Percentiles rank a stretch among this genome's conserved stretches.
Evolutionary conservation across 2,113 vertebrate genomes (phyloP).

Genomic region (Ochotona curzoniae): DNA sequence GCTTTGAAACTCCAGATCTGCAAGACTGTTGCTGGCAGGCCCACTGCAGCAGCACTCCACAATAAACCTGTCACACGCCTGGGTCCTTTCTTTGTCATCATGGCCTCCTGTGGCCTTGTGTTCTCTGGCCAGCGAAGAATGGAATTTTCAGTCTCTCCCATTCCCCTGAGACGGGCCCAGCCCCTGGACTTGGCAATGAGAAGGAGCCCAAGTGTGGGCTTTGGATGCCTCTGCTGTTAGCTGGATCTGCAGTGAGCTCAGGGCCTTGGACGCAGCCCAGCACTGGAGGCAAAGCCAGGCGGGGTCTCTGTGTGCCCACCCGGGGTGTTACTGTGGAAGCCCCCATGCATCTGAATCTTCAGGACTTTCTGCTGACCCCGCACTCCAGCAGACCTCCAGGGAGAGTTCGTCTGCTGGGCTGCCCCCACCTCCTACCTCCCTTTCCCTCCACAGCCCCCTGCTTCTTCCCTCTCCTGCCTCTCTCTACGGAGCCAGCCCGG

Average conservation of each 20-base stretch:
- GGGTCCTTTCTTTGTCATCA: conserved; percentile 48
- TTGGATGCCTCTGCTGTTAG: neutral
- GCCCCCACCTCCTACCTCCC: too few relatives aligned
- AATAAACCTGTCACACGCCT: conserved; percentile 64
- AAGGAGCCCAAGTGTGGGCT: neutral
- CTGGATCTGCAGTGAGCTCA: neutral
- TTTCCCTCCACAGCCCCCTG: fast-evolving
- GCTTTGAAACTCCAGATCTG: conserved; percentile 41
- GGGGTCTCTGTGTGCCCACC: neutral
- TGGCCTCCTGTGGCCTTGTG: conserved; percentile 18
- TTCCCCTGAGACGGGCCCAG: neutral
- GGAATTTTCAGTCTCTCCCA: neutral
- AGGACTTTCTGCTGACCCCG: neutral
- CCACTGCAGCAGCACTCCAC: neutral
- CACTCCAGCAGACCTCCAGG: neutral
- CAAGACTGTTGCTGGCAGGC: conserved; percentile 26
- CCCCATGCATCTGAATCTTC: neutral
- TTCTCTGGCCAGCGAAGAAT: conserved; percentile 56
- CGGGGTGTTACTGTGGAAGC: neutral
- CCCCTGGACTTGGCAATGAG: neutral
- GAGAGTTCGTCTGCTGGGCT: neutral
- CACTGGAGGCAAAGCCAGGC: neutral
- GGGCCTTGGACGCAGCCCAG: neutral
- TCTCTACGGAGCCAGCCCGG: neutral
- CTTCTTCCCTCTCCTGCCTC: neutral